Conservation (phyloP, 2,113 vertebrate genomes). For the Sebastes schlegelii region DNA sequence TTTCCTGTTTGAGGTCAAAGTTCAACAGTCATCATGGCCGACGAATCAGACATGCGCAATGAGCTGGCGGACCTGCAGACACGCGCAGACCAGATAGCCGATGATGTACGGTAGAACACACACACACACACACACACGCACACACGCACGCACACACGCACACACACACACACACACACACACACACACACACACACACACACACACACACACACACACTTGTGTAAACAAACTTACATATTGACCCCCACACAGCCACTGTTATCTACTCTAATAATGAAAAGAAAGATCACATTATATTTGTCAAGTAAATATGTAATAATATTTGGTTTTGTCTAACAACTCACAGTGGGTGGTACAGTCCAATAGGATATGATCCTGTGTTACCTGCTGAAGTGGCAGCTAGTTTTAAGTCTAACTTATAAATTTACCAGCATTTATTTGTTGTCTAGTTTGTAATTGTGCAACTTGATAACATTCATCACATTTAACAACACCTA, state of each 20-base stretch:
- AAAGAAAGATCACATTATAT: background rate
- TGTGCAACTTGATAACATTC: background rate
- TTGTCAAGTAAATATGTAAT: background rate
- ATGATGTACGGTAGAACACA: slow-evolving; percentile 88
- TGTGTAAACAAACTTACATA: slow-evolving; percentile 5
- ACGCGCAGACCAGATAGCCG: slow-evolving; percentile 93
- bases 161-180: background rate
- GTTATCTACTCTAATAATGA: background rate
- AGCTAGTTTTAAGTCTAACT: background rate
- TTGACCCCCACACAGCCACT: background rate
- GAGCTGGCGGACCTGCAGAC: slow-evolving; percentile 97
- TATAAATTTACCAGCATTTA: too few species aligned
- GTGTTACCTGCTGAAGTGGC: background rate
- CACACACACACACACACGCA: slow-evolving; percentile 3
- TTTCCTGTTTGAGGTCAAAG: slow-evolving; percentile 68
- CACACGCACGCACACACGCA: slow-evolving; percentile 30
- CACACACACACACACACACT: slow-evolving; percentile 8
- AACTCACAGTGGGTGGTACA: background rate
- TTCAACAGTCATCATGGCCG: slow-evolving; percentile 88
- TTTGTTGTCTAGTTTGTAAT: background rate
- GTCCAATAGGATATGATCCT: background rate
- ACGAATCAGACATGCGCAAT: slow-evolving; percentile 98
- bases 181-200: slow-evolving; percentile 15
- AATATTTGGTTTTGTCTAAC: too few species aligned
- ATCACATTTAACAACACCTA: background rate